A percentile compares a stretch with the other conserved stretches of the same genome.
phyloP scores from a whole-genome alignment of 2,888 invertebrate genomes.

The Cartodere bifasciata region DNA sequence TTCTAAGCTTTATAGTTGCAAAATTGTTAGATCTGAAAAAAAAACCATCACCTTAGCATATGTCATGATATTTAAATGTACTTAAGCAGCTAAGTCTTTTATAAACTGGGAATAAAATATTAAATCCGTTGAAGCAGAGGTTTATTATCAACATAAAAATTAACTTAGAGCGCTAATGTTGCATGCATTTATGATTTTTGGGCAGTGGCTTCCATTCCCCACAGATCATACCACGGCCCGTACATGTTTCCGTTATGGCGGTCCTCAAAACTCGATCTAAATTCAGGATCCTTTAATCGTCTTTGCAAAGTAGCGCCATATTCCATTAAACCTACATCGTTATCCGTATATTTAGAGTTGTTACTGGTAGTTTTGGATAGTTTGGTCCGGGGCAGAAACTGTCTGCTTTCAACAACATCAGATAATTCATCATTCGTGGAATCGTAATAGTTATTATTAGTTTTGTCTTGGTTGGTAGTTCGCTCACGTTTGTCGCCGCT shows the following conservation, averaged over 20 bases:
- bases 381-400: conserved; percentile 58
- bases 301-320: conserved; percentile 35
- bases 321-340: conserved; percentile 31
- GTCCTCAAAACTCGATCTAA: conserved; percentile 32
- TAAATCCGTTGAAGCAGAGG: neutral
- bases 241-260: conserved; percentile 58
- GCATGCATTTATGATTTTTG: conserved; percentile 19
- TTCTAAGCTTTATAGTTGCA: conserved; percentile 78
- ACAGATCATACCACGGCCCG: conserved; percentile 82
- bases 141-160: neutral
- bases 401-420: conserved; percentile 37
- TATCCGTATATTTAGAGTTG: conserved; percentile 28
- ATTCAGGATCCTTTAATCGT: conserved; percentile 33
- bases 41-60: conserved; percentile 13
- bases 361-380: conserved; percentile 44
- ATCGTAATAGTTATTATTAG: conserved; percentile 26
- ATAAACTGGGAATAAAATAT: neutral
- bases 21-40: conserved; percentile 70
- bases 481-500: conserved; percentile 24
- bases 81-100: no score
- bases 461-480: conserved; percentile 21
- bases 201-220: conserved; percentile 63
- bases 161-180: neutral
- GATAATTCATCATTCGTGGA: conserved; percentile 31
- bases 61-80: no score